These are phyloP conservation scores for Pogonus chalceus DNA, from an alignment of 1,140 invertebrate genomes.

Conservation along the genomic window DNA sequence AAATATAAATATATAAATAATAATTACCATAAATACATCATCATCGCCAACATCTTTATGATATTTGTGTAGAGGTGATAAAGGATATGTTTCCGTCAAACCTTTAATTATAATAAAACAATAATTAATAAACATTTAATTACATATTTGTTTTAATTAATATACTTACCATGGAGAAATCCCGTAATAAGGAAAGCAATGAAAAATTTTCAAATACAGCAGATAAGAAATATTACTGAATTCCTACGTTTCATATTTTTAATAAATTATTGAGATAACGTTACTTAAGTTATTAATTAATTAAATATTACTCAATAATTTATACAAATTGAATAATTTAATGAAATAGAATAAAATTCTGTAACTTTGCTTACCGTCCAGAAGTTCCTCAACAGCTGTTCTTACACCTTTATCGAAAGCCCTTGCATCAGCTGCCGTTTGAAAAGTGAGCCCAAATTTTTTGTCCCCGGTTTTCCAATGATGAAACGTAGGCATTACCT, in stretches of 20 bases:
- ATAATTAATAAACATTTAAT: conserved; percentile 6
- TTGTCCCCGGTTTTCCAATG: conserved; percentile 94
- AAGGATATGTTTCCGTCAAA: conserved; percentile 35
- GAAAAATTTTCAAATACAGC: conserved; percentile 43
- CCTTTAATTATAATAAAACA: conserved; percentile 22
- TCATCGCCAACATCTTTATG: conserved; percentile 63
- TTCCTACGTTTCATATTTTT: no score
- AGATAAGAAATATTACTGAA: conserved; percentile 45
- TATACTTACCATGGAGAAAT: conserved; percentile 49
- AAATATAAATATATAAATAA: conserved; percentile 8
- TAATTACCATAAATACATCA: conserved; percentile 73
- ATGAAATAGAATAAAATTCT: conserved; percentile 5
- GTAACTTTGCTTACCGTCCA: conserved; percentile 63
- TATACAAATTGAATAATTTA: not conserved
- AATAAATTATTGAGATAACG: no score
- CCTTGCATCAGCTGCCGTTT: conserved; percentile 83
- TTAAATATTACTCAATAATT: not conserved
- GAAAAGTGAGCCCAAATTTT: conserved; percentile 90
- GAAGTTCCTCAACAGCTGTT: conserved; percentile 79
- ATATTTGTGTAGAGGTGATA: conserved; percentile 40
- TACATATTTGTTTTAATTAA: conserved; percentile 3
- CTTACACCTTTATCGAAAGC: conserved; percentile 90
- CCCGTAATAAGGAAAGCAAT: conserved; percentile 47
- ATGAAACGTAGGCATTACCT: conserved; percentile 96
- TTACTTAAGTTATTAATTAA: no score